Conservation (phyloP, 2,113 vertebrate genomes). For the Menidia beryllina region DNA sequence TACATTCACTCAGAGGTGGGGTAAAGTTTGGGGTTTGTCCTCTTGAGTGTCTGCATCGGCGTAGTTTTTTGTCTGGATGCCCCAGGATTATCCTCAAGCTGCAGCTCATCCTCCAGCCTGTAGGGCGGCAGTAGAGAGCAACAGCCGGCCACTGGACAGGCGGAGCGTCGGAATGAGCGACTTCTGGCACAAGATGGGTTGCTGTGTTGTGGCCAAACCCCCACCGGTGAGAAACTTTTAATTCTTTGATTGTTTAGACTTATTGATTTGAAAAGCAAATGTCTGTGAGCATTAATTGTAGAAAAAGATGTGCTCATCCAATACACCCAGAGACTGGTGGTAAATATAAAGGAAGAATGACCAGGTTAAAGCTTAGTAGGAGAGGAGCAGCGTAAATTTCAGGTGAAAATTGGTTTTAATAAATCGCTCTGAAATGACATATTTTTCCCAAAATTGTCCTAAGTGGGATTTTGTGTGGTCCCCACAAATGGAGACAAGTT, state of each 20-base stretch:
- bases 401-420: no score
- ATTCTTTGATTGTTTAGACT: background rate
- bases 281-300: no score
- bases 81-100: slow-evolving; percentile 51
- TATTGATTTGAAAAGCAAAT: no score
- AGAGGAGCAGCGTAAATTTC: no score
- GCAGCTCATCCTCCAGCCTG: slow-evolving; percentile 60
- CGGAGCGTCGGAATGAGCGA: slow-evolving; percentile 86
- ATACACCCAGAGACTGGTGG: no score
- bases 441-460: background rate
- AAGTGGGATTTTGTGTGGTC: background rate
- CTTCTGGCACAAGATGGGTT: slow-evolving; percentile 96
- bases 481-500: background rate
- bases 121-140: slow-evolving; percentile 69
- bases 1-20: background rate
- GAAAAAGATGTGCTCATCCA: no score
- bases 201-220: slow-evolving; percentile 92
- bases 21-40: background rate
- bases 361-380: no score
- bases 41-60: background rate
- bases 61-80: slow-evolving; percentile 53
- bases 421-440: no score
- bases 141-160: slow-evolving; percentile 45
- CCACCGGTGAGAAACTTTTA: slow-evolving; percentile 85
- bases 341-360: no score